Percentiles rank a stretch among this genome's conserved stretches.
phyloP scores from a whole-genome alignment of 2,888 invertebrate species.

The Xestia sexstrigata region DNA sequence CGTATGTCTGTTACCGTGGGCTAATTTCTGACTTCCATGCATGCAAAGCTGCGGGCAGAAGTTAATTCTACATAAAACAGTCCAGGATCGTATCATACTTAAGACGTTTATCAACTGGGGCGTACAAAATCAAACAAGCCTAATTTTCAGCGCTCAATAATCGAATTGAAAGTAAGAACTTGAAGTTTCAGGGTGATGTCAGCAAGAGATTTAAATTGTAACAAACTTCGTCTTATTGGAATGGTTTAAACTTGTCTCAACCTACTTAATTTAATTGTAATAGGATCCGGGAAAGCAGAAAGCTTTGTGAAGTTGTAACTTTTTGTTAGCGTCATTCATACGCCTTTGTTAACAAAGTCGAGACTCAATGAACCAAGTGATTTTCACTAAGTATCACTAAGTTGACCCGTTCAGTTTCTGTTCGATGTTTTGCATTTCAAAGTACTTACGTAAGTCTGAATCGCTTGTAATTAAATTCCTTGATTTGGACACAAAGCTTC shows the following conservation, averaged over 20 bases:
- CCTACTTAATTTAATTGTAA: conserved; percentile 55
- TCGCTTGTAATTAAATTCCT: background rate
- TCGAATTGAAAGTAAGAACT: conserved; percentile 32
- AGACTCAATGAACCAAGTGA: conserved; percentile 10
- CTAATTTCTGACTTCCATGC: background rate
- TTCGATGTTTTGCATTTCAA: conserved; percentile 9
- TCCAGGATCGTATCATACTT: background rate
- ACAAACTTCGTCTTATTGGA: conserved; percentile 55
- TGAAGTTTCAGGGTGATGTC: conserved; percentile 46
- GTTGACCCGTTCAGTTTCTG: background rate
- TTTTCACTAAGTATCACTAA: conserved; percentile 18
- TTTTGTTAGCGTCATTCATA: conserved; percentile 41
- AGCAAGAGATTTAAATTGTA: conserved; percentile 58
- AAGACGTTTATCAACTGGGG: background rate
- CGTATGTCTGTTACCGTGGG: background rate
- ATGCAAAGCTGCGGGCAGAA: background rate
- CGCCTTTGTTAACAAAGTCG: conserved; percentile 28
- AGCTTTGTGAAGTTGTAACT: conserved; percentile 41
- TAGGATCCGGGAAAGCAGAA: conserved; percentile 34
- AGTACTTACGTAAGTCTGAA: background rate
- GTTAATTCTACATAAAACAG: background rate
- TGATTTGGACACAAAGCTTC: background rate
- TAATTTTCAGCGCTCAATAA: conserved; percentile 26
- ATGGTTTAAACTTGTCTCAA: conserved; percentile 47
- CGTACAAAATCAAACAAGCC: background rate